Evolutionary conservation across 2,113 vertebrate genomes (phyloP), one percentile per base, ranked within the genome.

Genomic region (Catharus fuscescens): DNA sequence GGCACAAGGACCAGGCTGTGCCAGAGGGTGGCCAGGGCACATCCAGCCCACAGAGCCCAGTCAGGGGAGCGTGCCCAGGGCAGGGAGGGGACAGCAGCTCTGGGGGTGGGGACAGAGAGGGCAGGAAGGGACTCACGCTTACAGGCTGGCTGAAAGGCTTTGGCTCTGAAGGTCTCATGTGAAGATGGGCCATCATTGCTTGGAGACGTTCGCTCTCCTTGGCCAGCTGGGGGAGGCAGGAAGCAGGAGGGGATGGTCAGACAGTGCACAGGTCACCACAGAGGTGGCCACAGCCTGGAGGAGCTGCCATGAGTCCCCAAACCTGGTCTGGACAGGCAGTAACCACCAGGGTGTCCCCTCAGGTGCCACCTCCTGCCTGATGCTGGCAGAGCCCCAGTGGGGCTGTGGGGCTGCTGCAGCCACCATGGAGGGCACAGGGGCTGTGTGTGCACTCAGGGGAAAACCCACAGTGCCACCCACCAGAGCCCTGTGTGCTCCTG

Each of bases 101-200:
- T 26, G 0, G 0, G 62, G 0, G 3, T 65, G 70, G 70, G 44
- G 25, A 25, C 0, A 2, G 0, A 53, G 10, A 66, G 52, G 65
- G 36, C 26, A 85, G 74, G 53, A 93, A n/a, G 21, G 56, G 53
- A 82, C 12, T 12, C 73, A 85, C 59, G 97, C 98, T 98, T 95
- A 99, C 99, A 96, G 99, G 99, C 92, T 99, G 99, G 98, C 98
- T 99, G 97, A 99, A 99, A 97, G 99, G 98, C 98, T 99, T 99
- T 93, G 99, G 99, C 98, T 99, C 99, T 14, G 99, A 99, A 64
- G 99, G 99, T 95, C 99, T 98, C 99, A 99, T 99, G 98, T 99
- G 99, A 92, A 99, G 98, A 93, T 99, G 99, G 85, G 99, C 98
- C 99, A 99, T 99, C 99, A 99, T 99, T 32, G 99, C 99, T 95